phyloP scores from a whole-genome alignment of 2,797 vertebrate species.

The Melanotaenia nigrans region DNA sequence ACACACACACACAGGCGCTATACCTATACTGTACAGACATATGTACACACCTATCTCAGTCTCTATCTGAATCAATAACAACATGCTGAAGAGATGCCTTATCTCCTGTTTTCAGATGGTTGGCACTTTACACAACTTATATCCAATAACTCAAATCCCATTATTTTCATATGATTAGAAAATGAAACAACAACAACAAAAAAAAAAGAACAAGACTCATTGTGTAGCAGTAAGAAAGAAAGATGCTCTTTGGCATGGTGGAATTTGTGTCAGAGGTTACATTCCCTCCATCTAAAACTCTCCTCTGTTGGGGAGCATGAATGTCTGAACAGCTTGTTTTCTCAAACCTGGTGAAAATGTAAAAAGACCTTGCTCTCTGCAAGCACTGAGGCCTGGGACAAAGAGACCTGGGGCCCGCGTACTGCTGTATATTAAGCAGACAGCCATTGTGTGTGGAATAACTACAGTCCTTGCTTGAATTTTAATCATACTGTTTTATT shows the following conservation, averaged over 20 bases:
- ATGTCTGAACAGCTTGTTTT: slow-evolving; percentile 71
- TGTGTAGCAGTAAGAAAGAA: slow-evolving; percentile 1
- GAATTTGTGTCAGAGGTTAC: slow-evolving; percentile 47
- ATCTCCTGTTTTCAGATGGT: slow-evolving; percentile 34
- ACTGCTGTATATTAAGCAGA: slow-evolving; percentile 73
- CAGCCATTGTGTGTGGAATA: slow-evolving; percentile 70
- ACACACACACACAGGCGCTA: slow-evolving; percentile 1
- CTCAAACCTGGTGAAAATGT: slow-evolving; percentile 66
- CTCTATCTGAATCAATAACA: slow-evolving; percentile 38
- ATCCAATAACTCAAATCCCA: slow-evolving; percentile 18
- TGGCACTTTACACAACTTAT: slow-evolving; percentile 36
- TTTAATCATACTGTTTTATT: slow-evolving; percentile 81
- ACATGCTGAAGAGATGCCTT: slow-evolving; percentile 23
- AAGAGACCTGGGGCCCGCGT: slow-evolving; percentile 68
- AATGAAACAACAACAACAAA: slow-evolving; percentile 29
- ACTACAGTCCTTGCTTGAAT: slow-evolving; percentile 76
- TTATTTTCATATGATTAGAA: slow-evolving; percentile 54
- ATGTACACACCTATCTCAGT: slow-evolving; percentile 30
- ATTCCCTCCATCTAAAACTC: slow-evolving; percentile 32
- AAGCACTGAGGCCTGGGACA: slow-evolving; percentile 68
- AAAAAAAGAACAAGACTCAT: slow-evolving; percentile 1
- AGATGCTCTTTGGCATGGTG: slow-evolving; percentile 23
- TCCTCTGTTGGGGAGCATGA: slow-evolving; percentile 35
- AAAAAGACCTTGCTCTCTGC: slow-evolving; percentile 72
- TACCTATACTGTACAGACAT: slow-evolving; percentile 27